phyloP scores from a whole-genome alignment of 2,797 vertebrate genomes.

The Syngnathus rostellatus region DNA sequence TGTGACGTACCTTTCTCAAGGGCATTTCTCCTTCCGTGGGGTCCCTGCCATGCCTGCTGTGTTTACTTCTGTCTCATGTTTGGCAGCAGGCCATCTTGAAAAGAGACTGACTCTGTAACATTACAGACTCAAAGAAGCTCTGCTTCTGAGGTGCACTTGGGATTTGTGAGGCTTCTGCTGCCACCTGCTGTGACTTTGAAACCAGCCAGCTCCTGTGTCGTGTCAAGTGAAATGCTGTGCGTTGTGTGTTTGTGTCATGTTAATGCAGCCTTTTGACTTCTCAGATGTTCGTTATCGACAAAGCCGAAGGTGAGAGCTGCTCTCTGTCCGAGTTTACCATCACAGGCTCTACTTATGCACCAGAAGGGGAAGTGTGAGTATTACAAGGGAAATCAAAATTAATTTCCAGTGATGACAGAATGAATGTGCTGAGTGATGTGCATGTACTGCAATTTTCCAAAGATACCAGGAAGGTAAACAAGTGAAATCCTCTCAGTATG shows the following conservation, averaged over 20 bases:
- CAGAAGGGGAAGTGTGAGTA: conserved; percentile 94
- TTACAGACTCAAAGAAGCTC: conserved; percentile 18
- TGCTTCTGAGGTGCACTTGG: background rate
- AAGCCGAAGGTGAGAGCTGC: conserved; percentile 82
- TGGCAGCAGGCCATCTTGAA: conserved; percentile 26
- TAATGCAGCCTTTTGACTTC: conserved; percentile 20
- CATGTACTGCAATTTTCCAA: conserved; percentile 19
- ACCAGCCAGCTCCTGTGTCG: background rate
- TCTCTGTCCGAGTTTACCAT: conserved; percentile 89
- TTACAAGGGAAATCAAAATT: background rate
- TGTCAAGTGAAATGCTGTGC: background rate
- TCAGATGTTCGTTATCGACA: conserved; percentile 92
- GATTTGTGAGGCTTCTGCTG: conserved; percentile 36
- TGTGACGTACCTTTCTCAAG: conserved; percentile 5
- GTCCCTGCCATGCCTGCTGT: conserved; percentile 20
- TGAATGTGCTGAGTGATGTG: background rate
- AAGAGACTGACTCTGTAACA: conserved; percentile 12
- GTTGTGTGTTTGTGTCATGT: conserved; percentile 8
- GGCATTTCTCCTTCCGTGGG: conserved; percentile 18
- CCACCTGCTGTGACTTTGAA: conserved; percentile 38
- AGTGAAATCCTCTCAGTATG: conserved; percentile 79
- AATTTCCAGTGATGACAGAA: background rate
- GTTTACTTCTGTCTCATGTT: conserved; percentile 32
- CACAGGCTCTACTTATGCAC: conserved; percentile 94
- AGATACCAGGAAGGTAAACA: conserved; percentile 83